Percentiles rank a stretch among this genome's conserved stretches.
These are phyloP conservation scores for Syngnathus acus DNA, from an alignment of 2,797 vertebrate genomes.

Conservation along the genomic window DNA sequence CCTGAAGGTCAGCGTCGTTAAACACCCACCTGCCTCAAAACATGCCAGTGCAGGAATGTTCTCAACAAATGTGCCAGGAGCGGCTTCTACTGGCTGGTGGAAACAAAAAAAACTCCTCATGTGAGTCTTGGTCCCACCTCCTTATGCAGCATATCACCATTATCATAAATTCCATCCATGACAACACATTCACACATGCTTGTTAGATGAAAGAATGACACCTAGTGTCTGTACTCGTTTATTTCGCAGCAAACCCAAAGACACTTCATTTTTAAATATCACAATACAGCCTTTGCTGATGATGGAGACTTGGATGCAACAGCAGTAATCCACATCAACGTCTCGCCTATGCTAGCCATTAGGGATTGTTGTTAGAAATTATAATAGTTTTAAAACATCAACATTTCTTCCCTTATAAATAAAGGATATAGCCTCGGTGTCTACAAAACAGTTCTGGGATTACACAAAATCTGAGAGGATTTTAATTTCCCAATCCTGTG, in stretches of 20 bases:
- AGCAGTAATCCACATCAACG: not conserved
- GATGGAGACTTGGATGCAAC: too few species aligned
- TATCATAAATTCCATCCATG: slow-evolving; percentile 2
- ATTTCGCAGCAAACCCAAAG: too few species aligned
- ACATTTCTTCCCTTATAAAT: slow-evolving; percentile 33
- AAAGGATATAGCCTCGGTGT: slow-evolving; percentile 48
- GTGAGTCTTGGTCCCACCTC: slow-evolving; percentile 32
- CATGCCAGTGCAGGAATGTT: slow-evolving; percentile 49
- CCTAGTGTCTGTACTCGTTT: too few species aligned
- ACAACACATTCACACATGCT: slow-evolving; percentile 9
- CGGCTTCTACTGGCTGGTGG: slow-evolving; percentile 57
- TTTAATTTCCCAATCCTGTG: not conserved
- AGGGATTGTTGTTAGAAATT: not conserved
- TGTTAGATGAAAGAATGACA: slow-evolving; percentile 6
- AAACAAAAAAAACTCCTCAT: slow-evolving; percentile 41
- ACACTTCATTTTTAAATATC: too few species aligned
- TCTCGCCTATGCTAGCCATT: not conserved
- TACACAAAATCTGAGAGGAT: slow-evolving; percentile 48
- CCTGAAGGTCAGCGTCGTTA: slow-evolving; percentile 18
- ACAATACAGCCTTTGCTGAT: too few species aligned
- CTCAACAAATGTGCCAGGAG: slow-evolving; percentile 52
- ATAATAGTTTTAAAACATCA: slow-evolving; percentile 7
- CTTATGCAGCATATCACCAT: not conserved
- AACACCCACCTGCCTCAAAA: slow-evolving; percentile 22
- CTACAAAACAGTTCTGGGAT: slow-evolving; percentile 56